phyloP scores from a whole-genome alignment of 2,797 vertebrate genomes.

The Esox lucius region DNA sequence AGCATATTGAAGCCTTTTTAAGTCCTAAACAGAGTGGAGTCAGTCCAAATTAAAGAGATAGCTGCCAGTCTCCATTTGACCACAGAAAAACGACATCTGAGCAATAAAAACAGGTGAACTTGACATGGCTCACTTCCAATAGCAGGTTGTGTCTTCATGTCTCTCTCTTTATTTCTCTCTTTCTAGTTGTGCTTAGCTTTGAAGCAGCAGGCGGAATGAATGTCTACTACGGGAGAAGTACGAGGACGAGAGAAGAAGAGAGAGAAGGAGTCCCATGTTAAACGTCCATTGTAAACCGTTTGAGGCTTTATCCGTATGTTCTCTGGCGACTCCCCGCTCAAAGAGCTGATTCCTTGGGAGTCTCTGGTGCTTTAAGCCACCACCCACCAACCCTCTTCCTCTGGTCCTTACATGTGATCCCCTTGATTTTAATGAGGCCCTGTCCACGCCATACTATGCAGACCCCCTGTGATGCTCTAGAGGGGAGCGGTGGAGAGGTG shows the following conservation, averaged over 20 bases:
- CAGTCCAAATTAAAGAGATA: conserved; percentile 49
- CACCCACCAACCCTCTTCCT: conserved; percentile 68
- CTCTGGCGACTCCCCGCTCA: conserved; percentile 59
- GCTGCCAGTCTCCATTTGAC: conserved; percentile 56
- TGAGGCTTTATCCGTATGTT: conserved; percentile 57
- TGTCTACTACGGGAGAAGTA: conserved; percentile 36
- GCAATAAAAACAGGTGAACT: conserved; percentile 66
- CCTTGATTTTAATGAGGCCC: conserved; percentile 81
- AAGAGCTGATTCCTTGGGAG: conserved; percentile 56
- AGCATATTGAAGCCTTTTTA: conserved; percentile 4
- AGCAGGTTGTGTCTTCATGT: conserved; percentile 20
- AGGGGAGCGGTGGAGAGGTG: conserved; percentile 33
- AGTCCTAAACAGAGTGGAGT: conserved; percentile 59
- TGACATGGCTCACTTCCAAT: conserved; percentile 60
- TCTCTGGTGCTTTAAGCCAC: conserved; percentile 64
- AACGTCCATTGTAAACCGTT: conserved; percentile 62
- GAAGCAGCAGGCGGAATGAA: conserved; percentile 50
- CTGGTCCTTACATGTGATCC: conserved; percentile 78
- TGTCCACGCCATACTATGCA: conserved; percentile 24
- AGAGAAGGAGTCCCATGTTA: conserved; percentile 55
- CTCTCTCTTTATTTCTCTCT: not conserved
- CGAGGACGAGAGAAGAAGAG: conserved; percentile 28
- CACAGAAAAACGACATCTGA: conserved; percentile 55
- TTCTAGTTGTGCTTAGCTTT: conserved; percentile 38
- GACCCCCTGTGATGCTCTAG: conserved; percentile 77